Conservation (phyloP, 2,888 invertebrate species). For the Netelia inedita region DNA sequence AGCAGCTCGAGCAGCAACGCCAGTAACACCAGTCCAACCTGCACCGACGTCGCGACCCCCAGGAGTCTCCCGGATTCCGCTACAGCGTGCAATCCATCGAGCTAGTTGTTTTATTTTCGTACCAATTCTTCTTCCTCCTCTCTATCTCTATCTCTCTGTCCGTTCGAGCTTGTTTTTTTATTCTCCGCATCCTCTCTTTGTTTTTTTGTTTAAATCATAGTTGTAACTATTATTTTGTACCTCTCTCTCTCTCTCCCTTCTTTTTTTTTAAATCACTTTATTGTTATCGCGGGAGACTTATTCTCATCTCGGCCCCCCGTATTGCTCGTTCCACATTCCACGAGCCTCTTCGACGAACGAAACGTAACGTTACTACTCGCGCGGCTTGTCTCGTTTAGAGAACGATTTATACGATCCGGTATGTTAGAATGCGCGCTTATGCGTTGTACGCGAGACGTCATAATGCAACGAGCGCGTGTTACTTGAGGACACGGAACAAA, state of each 20-base stretch:
- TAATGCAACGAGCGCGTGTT: constrained; percentile 10
- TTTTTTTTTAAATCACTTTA: background rate
- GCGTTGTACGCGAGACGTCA: constrained; percentile 1
- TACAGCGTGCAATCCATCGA: constrained; percentile 76
- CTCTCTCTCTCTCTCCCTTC: constrained; percentile 9
- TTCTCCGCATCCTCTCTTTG: background rate
- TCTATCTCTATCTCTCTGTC: constrained; percentile 13
- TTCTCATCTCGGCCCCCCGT: constrained; percentile 32
- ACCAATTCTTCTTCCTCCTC: background rate
- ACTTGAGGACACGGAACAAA: constrained; percentile 44
- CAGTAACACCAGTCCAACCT: constrained; percentile 71
- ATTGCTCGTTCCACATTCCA: constrained; percentile 48
- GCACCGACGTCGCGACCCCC: constrained; percentile 63
- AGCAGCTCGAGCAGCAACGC: constrained; percentile 69
- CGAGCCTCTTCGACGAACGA: constrained; percentile 42
- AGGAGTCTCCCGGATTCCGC: constrained; percentile 66
- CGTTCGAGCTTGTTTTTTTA: background rate
- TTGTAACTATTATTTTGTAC: background rate
- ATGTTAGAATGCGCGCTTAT: background rate
- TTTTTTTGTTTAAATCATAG: background rate
- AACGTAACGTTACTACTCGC: constrained; percentile 24
- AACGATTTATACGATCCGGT: constrained; percentile 50
- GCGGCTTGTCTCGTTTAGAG: constrained; percentile 62
- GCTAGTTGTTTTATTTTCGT: constrained; percentile 75
- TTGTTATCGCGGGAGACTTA: constrained; percentile 11